phyloP scores from a whole-genome alignment of 2,888 invertebrate genomes.

The Tortrix viridana region DNA sequence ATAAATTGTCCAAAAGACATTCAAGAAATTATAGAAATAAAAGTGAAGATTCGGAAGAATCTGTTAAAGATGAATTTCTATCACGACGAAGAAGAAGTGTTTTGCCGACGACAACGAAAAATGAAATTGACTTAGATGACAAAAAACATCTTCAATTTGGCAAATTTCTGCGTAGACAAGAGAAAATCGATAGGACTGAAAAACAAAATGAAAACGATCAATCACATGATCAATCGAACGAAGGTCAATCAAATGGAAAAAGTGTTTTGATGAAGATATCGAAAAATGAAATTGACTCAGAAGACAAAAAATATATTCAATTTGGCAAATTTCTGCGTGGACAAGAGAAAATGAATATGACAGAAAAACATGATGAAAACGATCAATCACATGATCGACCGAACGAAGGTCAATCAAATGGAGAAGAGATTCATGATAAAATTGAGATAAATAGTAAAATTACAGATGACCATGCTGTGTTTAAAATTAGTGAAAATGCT shows the following conservation, averaged over 20 bases:
- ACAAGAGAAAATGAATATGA: constrained; percentile 54
- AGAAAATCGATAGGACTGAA: constrained; percentile 54
- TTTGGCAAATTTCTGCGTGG: constrained; percentile 59
- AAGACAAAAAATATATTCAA: constrained; percentile 50
- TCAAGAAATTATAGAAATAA: constrained; percentile 40
- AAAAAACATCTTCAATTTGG: constrained; percentile 54
- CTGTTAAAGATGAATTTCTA: constrained; percentile 44
- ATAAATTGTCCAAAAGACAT: constrained; percentile 36
- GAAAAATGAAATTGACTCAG: constrained; percentile 60
- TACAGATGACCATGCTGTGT: constrained; percentile 53
- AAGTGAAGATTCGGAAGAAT: constrained; percentile 41
- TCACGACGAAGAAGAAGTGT: constrained; percentile 38
- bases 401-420: constrained; percentile 41
- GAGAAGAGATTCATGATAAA: constrained; percentile 41
- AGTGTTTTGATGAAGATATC: constrained; percentile 40
- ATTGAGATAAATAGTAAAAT: constrained; percentile 57
- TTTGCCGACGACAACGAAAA: constrained; percentile 48
- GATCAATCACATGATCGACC: too few relatives aligned
- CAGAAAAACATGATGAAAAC: constrained; percentile 43
- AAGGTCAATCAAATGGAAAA: too few relatives aligned
- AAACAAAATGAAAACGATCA: too few relatives aligned
- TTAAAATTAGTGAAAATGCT: constrained; percentile 54
- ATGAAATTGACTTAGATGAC: constrained; percentile 54
- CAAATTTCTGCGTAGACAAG: constrained; percentile 60
- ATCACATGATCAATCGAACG: too few relatives aligned